Percentiles rank a stretch among this genome's conserved stretches.
phyloP scores from a whole-genome alignment of 1,140 invertebrate genomes.

The Sycophila sp. region DNA sequence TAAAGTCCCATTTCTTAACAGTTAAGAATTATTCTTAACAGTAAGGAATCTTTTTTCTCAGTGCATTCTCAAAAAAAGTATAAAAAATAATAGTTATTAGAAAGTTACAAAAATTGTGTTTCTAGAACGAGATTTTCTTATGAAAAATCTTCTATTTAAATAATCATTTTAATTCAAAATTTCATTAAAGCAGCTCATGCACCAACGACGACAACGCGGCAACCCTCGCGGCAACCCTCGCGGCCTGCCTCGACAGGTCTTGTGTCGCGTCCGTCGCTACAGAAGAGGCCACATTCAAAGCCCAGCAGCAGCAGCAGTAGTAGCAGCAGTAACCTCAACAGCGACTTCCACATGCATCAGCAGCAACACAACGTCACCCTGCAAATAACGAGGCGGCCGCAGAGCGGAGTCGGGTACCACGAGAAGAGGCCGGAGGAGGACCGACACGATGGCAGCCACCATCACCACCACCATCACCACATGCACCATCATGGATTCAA shows the following conservation, averaged over 20 bases:
- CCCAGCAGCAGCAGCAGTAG: slow-evolving; percentile 51
- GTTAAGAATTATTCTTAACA: no score
- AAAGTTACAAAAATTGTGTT: neutral
- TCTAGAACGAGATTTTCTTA: neutral
- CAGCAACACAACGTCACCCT: slow-evolving; percentile 9
- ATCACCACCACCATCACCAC: slow-evolving; percentile 29
- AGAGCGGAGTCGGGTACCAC: slow-evolving; percentile 30
- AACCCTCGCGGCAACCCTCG: slow-evolving; percentile 38
- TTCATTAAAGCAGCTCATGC: slow-evolving; percentile 27
- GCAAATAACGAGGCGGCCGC: slow-evolving; percentile 44
- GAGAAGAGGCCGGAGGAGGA: slow-evolving; percentile 48
- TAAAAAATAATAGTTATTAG: neutral
- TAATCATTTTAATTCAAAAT: neutral
- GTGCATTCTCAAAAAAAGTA: no score
- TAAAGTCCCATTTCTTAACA: no score
- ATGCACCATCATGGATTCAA: slow-evolving; percentile 50
- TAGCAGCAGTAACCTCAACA: slow-evolving; percentile 49
- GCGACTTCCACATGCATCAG: slow-evolving; percentile 45
- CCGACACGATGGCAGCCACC: slow-evolving; percentile 33
- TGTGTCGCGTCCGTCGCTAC: slow-evolving; percentile 46
- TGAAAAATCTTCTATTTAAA: neutral
- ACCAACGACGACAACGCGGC: slow-evolving; percentile 45
- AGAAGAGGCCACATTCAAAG: slow-evolving; percentile 57
- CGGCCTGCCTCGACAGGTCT: slow-evolving; percentile 42
- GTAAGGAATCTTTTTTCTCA: no score